Evolutionary conservation across 2,113 vertebrate species (phyloP).

Genomic region (Leiothrix lutea): DNA sequence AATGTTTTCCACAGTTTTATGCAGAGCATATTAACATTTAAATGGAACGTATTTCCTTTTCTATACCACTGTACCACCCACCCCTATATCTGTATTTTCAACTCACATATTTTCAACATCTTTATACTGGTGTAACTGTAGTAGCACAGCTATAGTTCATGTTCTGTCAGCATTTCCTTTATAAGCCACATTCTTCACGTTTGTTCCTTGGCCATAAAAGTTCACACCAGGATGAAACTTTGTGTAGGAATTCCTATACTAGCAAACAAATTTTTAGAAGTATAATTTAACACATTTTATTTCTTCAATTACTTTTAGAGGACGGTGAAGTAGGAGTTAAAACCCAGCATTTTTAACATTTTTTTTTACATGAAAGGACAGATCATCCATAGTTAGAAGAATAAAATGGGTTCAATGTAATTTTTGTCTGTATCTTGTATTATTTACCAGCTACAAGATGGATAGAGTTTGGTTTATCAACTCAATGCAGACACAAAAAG

Average conservation of each 20-base stretch:
- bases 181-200: slow-evolving; percentile 74
- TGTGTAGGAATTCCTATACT: slow-evolving; percentile 44
- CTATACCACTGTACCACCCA: background rate
- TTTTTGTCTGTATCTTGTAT: background rate
- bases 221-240: slow-evolving; percentile 71
- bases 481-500: slow-evolving; percentile 50
- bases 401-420: background rate
- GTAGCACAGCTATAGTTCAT: slow-evolving; percentile 71
- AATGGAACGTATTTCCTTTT: background rate
- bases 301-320: slow-evolving; percentile 2
- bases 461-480: background rate
- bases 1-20: background rate
- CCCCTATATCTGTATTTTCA: background rate
- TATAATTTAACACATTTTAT: background rate
- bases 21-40: background rate
- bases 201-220: slow-evolving; percentile 76
- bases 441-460: slow-evolving; percentile 35
- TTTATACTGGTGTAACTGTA: slow-evolving; percentile 47
- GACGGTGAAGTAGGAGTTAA: background rate
- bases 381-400: background rate
- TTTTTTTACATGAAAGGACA: background rate
- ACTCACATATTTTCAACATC: slow-evolving; percentile 52
- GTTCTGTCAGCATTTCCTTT: slow-evolving; percentile 85
- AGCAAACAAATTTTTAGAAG: background rate
- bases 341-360: background rate